Evolutionary conservation across 2,888 invertebrate species (phyloP).

Genomic region (Drosophila cognata): DNA sequence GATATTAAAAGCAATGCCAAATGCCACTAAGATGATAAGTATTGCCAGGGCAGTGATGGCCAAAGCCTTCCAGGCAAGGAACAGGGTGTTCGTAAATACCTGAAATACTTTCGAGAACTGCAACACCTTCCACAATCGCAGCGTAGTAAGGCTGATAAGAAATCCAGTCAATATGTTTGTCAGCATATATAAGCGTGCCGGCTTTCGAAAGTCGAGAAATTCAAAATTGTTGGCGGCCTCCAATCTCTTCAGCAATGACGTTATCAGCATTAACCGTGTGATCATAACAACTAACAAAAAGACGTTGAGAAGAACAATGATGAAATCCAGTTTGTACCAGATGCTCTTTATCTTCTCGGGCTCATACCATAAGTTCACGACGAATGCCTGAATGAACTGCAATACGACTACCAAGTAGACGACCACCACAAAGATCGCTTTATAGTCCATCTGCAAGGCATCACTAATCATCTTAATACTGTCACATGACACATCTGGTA

Average conservation of each 20-base stretch:
- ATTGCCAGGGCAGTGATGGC: conserved; percentile 64
- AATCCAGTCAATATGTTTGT: conserved; percentile 67
- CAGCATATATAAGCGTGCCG: conserved; percentile 60
- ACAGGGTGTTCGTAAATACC: conserved; percentile 74
- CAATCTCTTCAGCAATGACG: conserved; percentile 55
- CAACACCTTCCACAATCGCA: conserved; percentile 83
- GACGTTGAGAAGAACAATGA: conserved; percentile 70
- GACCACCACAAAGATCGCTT: conserved; percentile 50
- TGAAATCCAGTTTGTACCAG: conserved; percentile 80
- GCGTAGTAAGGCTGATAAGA: conserved; percentile 76
- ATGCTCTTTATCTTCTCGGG: conserved; percentile 35
- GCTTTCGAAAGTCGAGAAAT: conserved; percentile 77
- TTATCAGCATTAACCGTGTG: conserved; percentile 58
- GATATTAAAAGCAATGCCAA: conserved; percentile 66
- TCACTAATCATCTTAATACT: conserved; percentile 69
- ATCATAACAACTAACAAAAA: conserved; percentile 41
- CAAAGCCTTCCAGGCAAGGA: conserved; percentile 59
- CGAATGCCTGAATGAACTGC: conserved; percentile 61
- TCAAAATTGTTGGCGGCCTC: conserved; percentile 69
- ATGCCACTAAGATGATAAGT: conserved; percentile 67
- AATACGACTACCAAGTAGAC: conserved; percentile 70
- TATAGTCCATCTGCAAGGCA: conserved; percentile 53
- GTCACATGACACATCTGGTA: conserved; percentile 59
- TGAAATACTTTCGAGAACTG: conserved; percentile 81
- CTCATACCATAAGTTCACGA: conserved; percentile 63